Conservation (phyloP, 2,797 vertebrate genomes). For the Chrysolophus pictus region DNA sequence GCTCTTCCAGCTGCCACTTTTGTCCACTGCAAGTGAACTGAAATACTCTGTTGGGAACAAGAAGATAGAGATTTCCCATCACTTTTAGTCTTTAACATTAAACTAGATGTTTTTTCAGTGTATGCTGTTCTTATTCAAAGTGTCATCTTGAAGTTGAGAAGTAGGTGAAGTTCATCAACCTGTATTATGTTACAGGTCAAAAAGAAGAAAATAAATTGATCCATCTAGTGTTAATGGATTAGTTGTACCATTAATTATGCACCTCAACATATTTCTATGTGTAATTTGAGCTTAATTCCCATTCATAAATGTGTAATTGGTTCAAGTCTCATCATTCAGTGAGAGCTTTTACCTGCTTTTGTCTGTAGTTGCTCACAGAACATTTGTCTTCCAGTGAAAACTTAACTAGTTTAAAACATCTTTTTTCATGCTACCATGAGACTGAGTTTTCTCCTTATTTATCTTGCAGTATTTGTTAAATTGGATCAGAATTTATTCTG, state of each 20-base stretch:
- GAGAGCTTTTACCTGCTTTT: background rate
- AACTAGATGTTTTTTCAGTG: background rate
- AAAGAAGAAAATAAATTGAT: background rate
- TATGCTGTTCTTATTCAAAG: background rate
- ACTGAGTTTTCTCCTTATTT: background rate
- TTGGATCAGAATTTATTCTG: constrained; percentile 22
- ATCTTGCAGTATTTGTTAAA: constrained; percentile 5
- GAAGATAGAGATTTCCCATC: background rate
- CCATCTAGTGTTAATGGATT: background rate
- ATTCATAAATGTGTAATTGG: background rate
- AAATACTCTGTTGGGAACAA: background rate
- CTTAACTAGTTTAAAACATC: background rate
- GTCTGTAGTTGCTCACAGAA: background rate
- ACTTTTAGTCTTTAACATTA: background rate
- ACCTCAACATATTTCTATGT: background rate
- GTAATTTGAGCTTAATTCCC: background rate
- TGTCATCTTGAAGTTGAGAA: background rate
- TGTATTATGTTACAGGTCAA: background rate
- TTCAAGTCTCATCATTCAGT: background rate
- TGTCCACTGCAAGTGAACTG: background rate
- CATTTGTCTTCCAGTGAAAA: background rate
- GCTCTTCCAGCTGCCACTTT: background rate
- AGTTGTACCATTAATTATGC: background rate
- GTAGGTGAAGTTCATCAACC: background rate
- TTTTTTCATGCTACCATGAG: background rate